These are phyloP conservation scores for Gymnodraco acuticeps DNA, from an alignment of 2,797 vertebrate species.

Conservation along the genomic window DNA sequence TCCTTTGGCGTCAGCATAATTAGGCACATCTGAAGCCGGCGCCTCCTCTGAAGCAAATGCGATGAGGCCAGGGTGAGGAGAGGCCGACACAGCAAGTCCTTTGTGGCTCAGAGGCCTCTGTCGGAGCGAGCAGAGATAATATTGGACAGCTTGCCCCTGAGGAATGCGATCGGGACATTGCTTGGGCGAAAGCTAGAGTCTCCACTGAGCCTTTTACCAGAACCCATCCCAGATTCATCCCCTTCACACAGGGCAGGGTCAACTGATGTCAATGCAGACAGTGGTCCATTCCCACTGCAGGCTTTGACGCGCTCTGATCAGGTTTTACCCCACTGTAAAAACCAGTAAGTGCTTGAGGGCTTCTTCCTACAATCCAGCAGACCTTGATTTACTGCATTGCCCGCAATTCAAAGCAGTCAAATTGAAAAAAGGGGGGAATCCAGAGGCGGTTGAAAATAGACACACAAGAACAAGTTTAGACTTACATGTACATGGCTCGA, in stretches of 20 bases:
- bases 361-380: not conserved
- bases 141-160: conserved; percentile 76
- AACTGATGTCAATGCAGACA: conserved; percentile 22
- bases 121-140: conserved; percentile 76
- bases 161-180: conserved; percentile 77
- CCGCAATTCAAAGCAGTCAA: conserved; percentile 27
- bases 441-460: conserved; percentile 16
- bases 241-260: conserved; percentile 28
- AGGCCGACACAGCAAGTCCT: conserved; percentile 75
- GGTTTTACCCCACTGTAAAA: conserved; percentile 31
- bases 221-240: conserved; percentile 46
- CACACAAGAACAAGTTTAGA: conserved; percentile 16
- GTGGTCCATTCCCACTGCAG: not conserved
- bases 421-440: conserved; percentile 27
- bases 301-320: conserved; percentile 32
- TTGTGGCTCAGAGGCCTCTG: conserved; percentile 76
- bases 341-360: conserved; percentile 23
- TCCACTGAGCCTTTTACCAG: conserved; percentile 59
- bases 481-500: not conserved
- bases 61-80: conserved; percentile 61
- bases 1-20: conserved; percentile 67
- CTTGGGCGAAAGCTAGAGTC: conserved; percentile 60
- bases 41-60: conserved; percentile 37
- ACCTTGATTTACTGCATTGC: not conserved
- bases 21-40: conserved; percentile 61